These are phyloP conservation scores for Caenorhabditis sp. DNA, from an alignment of 2,888 invertebrate species.

Conservation along the genomic window DNA sequence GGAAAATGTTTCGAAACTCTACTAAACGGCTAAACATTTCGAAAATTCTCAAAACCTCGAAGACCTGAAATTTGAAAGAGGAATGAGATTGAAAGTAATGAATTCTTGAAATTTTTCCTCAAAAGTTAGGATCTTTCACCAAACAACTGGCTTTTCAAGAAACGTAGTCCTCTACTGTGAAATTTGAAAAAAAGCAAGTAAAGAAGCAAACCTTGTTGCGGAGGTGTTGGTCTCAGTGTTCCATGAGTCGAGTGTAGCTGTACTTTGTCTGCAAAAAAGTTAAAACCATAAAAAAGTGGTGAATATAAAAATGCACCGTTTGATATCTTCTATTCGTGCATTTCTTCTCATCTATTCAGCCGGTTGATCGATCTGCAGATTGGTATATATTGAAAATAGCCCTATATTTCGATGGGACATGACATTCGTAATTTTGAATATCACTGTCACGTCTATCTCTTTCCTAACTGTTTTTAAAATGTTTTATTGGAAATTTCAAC, in stretches of 20 bases:
- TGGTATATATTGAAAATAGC: not conserved
- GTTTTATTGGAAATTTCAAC: not conserved
- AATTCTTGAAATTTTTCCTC: too few relatives aligned
- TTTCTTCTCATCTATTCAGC: not conserved
- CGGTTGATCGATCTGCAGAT: not conserved
- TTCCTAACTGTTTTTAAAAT: not conserved
- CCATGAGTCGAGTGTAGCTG: slow-evolving; percentile 20
- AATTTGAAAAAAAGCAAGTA: not conserved
- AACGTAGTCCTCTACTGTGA: not conserved
- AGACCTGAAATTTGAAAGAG: too few relatives aligned
- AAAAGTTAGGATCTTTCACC: too few relatives aligned
- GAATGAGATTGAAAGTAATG: too few relatives aligned
- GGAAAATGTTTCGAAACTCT: too few relatives aligned
- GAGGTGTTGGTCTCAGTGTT: slow-evolving; percentile 1
- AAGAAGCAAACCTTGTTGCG: not conserved
- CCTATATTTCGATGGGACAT: not conserved
- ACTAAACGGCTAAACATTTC: too few relatives aligned
- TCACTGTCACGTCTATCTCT: not conserved
- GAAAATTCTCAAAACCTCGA: too few relatives aligned
- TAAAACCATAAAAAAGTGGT: not conserved
- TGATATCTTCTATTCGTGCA: not conserved
- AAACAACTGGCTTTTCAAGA: too few relatives aligned
- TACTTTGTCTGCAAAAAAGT: slow-evolving; percentile 27
- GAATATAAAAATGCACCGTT: not conserved
- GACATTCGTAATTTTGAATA: not conserved